Evolutionary conservation across 92 coral and sea anemone genomes (phyloP).

Genomic region (Siderastrea siderea): DNA sequence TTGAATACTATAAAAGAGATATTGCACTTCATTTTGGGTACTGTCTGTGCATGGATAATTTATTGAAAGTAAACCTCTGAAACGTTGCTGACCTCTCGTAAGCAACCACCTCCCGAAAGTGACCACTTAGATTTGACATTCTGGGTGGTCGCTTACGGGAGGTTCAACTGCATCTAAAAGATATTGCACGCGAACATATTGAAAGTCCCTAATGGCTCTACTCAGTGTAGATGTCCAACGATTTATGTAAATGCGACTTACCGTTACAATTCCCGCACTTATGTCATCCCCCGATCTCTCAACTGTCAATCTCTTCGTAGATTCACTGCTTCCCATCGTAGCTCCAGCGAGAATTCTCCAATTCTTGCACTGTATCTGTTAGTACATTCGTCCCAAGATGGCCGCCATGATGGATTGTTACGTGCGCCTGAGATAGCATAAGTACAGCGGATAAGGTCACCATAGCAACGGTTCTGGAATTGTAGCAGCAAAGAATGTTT

Average conservation of each 20-base stretch:
- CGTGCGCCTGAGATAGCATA: constrained; percentile 31
- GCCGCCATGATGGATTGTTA: constrained; percentile 80
- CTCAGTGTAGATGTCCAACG: background rate
- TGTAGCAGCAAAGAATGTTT: background rate
- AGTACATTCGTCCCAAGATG: constrained; percentile 2
- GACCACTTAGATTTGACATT: no score
- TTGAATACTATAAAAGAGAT: no score
- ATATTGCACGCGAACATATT: background rate
- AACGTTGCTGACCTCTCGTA: no score
- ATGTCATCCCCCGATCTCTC: constrained; percentile 74
- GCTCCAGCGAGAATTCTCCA: background rate
- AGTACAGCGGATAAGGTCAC: constrained; percentile 60
- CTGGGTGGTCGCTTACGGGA: no score
- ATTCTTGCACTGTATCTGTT: background rate
- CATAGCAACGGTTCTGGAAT: constrained; percentile 42
- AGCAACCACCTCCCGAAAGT: no score
- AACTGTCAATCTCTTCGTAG: constrained; percentile 85
- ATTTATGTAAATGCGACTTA: constrained; percentile 2
- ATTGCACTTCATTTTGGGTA: no score
- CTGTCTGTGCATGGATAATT: no score
- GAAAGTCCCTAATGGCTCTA: background rate
- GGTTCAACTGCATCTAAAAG: no score
- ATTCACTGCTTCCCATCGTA: constrained; percentile 89
- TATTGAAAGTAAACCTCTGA: background rate
- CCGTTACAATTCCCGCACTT: constrained; percentile 81